Conservation (phyloP, 2,113 vertebrate genomes). For the Eidolon helvum region DNA sequence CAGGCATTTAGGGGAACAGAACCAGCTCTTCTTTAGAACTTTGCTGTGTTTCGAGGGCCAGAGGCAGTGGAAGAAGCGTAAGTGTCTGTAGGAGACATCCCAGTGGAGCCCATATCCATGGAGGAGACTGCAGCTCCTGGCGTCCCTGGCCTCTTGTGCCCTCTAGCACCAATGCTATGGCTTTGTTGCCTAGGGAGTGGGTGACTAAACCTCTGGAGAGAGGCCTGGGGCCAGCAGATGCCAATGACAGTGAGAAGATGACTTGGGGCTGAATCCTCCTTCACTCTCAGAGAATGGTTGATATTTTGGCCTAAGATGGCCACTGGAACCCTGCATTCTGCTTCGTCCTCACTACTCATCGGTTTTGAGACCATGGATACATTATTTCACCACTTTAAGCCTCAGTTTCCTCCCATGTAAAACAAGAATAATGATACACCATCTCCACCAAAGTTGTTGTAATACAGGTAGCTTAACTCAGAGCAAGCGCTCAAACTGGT, state of each 20-base stretch:
- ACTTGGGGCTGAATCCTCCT: neutral
- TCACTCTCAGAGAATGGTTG: no score
- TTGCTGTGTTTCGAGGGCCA: neutral
- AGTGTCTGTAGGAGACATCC: neutral
- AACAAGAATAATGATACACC: no score
- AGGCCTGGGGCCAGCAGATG: neutral
- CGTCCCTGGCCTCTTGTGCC: no score
- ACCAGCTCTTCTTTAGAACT: neutral
- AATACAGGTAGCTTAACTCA: neutral
- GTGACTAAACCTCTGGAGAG: neutral
- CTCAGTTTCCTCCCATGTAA: neutral
- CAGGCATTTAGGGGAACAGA: neutral
- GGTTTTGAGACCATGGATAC: neutral
- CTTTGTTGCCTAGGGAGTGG: neutral
- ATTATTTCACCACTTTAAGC: neutral
- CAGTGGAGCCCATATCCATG: no score
- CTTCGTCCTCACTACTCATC: neutral
- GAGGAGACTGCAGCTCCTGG: neutral
- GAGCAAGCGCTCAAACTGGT: accelerated
- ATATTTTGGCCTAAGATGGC: no score
- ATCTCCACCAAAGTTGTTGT: no score
- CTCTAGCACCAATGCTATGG: no score
- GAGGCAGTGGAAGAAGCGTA: neutral
- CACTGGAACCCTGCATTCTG: no score
- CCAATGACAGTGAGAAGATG: neutral